phyloP scores from a whole-genome alignment of 2,888 invertebrate genomes.

The Drosophila basisetae region DNA sequence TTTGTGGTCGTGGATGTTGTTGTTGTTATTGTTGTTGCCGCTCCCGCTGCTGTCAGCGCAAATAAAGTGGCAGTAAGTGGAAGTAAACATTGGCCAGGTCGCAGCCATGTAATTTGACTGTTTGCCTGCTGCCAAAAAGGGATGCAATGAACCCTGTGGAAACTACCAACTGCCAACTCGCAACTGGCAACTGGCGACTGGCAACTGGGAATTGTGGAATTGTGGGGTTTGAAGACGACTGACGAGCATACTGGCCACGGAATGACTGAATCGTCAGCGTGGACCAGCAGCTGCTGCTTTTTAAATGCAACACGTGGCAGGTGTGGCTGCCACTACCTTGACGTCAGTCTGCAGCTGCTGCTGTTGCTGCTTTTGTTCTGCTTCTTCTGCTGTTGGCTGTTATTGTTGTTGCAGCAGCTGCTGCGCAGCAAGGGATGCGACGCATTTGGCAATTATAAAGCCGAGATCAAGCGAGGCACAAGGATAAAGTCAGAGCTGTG shows the following conservation, averaged over 20 bases:
- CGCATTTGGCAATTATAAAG: slow-evolving; percentile 57
- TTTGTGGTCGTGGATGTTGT: background rate
- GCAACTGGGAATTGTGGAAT: slow-evolving; percentile 1
- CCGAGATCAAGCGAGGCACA: slow-evolving; percentile 30
- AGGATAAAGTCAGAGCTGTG: slow-evolving; percentile 53
- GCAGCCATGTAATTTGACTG: slow-evolving; percentile 73
- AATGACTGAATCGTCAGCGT: slow-evolving; percentile 15
- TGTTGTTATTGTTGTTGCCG: slow-evolving; percentile 5
- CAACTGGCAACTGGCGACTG: background rate
- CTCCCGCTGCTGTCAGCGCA: slow-evolving; percentile 50
- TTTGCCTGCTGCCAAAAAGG: slow-evolving; percentile 45
- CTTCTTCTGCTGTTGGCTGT: background rate
- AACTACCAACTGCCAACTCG: background rate
- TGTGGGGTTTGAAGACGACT: slow-evolving; percentile 3
- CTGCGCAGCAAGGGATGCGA: slow-evolving; percentile 36
- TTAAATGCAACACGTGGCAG: slow-evolving; percentile 74
- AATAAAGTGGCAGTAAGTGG: slow-evolving; percentile 67
- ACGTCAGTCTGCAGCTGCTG: slow-evolving; percentile 49
- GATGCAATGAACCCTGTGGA: slow-evolving; percentile 41
- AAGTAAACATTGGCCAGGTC: slow-evolving; percentile 63
- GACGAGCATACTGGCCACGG: background rate
- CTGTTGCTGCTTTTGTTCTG: slow-evolving; percentile 6
- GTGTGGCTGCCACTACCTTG: slow-evolving; percentile 61
- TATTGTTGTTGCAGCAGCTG: slow-evolving; percentile 30
- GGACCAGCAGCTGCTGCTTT: slow-evolving; percentile 56